phyloP scores from a whole-genome alignment of 2,797 vertebrate genomes.

The Nyctalus aviator region DNA sequence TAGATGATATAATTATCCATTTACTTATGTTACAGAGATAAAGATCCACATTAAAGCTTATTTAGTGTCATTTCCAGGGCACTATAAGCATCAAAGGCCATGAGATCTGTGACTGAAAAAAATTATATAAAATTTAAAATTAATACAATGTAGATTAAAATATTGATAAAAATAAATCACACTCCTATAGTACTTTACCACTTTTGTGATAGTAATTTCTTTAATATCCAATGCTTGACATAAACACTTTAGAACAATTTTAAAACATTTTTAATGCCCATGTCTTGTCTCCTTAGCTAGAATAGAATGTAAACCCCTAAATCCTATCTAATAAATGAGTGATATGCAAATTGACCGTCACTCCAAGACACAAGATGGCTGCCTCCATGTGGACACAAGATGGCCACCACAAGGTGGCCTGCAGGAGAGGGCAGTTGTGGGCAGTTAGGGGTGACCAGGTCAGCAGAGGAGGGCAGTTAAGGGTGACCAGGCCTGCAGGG shows the following conservation, averaged over 20 bases:
- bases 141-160: not conserved
- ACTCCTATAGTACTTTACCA: not conserved
- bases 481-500: no score
- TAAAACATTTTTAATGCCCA: not conserved
- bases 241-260: not conserved
- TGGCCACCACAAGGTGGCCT: no score
- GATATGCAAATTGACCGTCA: no score
- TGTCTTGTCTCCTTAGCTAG: not conserved
- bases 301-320: not conserved
- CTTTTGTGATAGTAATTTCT: not conserved
- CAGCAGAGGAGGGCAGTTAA: no score
- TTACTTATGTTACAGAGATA: not conserved
- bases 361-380: no score
- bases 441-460: no score
- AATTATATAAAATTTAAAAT: slow-evolving; percentile 37
- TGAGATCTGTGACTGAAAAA: not conserved
- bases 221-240: not conserved
- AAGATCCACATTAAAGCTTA: not conserved
- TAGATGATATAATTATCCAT: not conserved
- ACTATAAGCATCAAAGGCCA: not conserved
- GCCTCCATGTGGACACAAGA: no score
- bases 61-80: not conserved
- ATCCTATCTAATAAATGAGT: no score
- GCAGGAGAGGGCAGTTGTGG: no score
- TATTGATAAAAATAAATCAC: slow-evolving; percentile 26